Evolutionary conservation across 2,113 vertebrate species (phyloP), one percentile per base, ranked within the genome.

Genomic region (Lagenorhynchus albirostris): DNA sequence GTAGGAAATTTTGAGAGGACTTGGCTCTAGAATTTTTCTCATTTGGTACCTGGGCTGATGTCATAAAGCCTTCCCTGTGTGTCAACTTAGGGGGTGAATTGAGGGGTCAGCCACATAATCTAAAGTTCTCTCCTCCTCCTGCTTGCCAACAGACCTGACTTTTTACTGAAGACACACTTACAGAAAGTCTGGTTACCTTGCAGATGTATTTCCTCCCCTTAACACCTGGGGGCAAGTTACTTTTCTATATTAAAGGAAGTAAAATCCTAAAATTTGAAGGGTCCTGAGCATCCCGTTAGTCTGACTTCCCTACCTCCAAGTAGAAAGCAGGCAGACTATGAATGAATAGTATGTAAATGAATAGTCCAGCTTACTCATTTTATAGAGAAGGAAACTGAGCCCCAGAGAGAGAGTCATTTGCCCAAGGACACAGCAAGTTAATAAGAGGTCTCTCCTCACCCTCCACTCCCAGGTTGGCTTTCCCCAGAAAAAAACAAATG

Each of bases 1-100:
- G 99, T 99, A 97, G 97, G 98, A 84, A 26, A 53, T 77, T 62
- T 65, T 31, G 18, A 73, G 67, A 89, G 73, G 63, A n/a, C 47
- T 44, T 82, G 50, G 58, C 18, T 53, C 74, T 76, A 88, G 83
- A 96, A 33, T 31, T 65, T 76, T 82, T 71, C 76, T 85, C 17
- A 1, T 73, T 8, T n/a, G 71, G 83, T 4, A 33, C 31, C 60
- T 25, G 29, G n/a, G 44, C 70, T 76, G 11, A 41, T 80, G 36
- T 36, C 25, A 29, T 53, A 68, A 31, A 80, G 55, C 38, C 67
- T 85, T 58, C 50, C 77, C 33, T 86, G 38, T 47, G 38, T 15
- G 25, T 68, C 5, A 11, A 10, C 26, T 55, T 71, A 14, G 63
- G 71, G 53, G 58, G 41, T 55, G 50, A 74, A n/a, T 36, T 65